Evolutionary conservation across 2,888 invertebrate genomes (phyloP), one percentile per base, ranked within the genome.

Genomic region (Ophioninae sp.): DNA sequence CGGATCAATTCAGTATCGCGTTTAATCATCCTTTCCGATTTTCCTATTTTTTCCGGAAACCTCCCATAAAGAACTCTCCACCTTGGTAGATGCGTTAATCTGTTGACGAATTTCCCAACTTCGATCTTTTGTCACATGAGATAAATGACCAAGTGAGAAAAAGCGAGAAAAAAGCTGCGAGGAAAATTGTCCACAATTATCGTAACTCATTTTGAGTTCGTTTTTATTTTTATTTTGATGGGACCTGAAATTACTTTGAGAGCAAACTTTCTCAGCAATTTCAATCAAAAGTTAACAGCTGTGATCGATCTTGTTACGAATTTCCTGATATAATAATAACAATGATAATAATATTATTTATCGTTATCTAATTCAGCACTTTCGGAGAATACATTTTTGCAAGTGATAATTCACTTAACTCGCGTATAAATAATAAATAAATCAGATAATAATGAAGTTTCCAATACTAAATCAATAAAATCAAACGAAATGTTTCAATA

Each of bases 1-100:
- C 59, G 9, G 37, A 22, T 51, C 17, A 51, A 51, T 20, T 20
- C 59, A 20, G 56, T 65, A 22, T 76, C 65, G 44, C 65, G 64
- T 65, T 59, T 61, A 59, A 76, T 76, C 76, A 72, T 69, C 56
- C 39, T 13, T 44, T 79, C 51, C 67, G 17, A n/a, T 74, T 44
- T 67, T 41, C 39, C 41, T 51, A 41, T 37, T 22, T 73, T 20
- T 64, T 37, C 20, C 17, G 67, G 41, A 39, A 71, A 65, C 59
- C 64, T 44, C 44, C 20, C 56, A 64, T 44, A 30, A 39, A n/a
- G 37, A 22, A 61, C 63, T 65, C 67, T 67, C 44, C 44, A n/a
- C 9, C 17, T 67, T 61, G 51, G 51, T 51, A 13, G 51, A 58
- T 10, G 2, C 59, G 22, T 65, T 22, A 8, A 0, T 20, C 41